Conservation (phyloP, 2,888 invertebrate species). For the Agapostemon virescens region DNA sequence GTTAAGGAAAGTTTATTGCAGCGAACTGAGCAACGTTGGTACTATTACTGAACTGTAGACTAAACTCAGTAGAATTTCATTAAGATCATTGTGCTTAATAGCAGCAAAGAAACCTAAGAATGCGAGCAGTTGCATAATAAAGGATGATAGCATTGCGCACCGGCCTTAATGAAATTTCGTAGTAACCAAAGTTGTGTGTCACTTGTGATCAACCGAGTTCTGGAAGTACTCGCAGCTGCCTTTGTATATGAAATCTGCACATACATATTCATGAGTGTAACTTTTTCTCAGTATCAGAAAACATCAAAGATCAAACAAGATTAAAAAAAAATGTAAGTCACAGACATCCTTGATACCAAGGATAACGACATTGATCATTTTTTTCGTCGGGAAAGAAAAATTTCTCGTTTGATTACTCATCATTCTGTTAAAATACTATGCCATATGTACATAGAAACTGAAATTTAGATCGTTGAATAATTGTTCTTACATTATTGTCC, state of each 20-base stretch:
- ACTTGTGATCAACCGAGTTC: background rate
- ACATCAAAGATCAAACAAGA: too few relatives aligned
- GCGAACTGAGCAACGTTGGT: conserved; percentile 31
- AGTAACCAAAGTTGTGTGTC: background rate
- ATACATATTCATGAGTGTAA: background rate
- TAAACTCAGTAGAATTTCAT: conserved; percentile 24
- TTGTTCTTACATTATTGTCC: too few relatives aligned
- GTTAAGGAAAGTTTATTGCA: conserved; percentile 29
- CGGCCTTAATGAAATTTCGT: background rate
- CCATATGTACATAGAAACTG: too few relatives aligned
- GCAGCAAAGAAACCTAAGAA: conserved; percentile 1
- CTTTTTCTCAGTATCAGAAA: background rate
- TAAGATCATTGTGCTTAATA: background rate
- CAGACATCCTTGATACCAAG: too few relatives aligned
- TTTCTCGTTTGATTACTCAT: too few relatives aligned
- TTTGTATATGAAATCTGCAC: background rate
- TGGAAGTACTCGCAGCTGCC: background rate
- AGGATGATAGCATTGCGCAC: background rate
- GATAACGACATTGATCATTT: too few relatives aligned
- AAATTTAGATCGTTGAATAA: too few relatives aligned
- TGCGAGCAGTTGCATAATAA: conserved; percentile 20
- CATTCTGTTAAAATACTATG: too few relatives aligned
- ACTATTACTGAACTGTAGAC: conserved; percentile 22
- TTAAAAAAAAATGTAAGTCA: too few relatives aligned
- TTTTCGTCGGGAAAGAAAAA: too few relatives aligned